Conservation (phyloP, 2,113 vertebrate species). For the Macquaria ambigua region DNA sequence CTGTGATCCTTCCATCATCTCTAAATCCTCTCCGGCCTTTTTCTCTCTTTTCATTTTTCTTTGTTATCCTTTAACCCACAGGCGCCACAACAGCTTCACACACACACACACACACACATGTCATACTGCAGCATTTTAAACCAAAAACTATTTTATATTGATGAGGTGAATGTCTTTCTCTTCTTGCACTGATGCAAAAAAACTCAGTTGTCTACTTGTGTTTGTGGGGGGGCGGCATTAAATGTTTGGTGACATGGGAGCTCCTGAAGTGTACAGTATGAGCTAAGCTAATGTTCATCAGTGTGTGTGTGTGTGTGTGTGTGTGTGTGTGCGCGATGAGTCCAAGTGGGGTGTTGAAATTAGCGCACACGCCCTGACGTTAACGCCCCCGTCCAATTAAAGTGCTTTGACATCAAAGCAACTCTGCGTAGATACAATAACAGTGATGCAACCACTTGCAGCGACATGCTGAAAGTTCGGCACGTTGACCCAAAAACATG, state of each 20-base stretch:
- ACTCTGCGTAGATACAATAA: slow-evolving; percentile 13
- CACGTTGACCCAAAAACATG: neutral
- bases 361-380: slow-evolving; percentile 23
- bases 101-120: slow-evolving; percentile 12
- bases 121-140: neutral
- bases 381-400: slow-evolving; percentile 41
- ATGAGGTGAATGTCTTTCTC: neutral
- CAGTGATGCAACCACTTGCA: slow-evolving; percentile 33
- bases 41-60: slow-evolving; percentile 20
- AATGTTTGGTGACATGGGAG: slow-evolving; percentile 28
- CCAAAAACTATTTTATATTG: slow-evolving; percentile 1
- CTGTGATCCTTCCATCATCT: slow-evolving; percentile 46
- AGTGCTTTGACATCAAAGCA: slow-evolving; percentile 35
- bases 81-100: slow-evolving; percentile 37
- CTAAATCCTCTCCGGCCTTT: slow-evolving; percentile 18
- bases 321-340: slow-evolving; percentile 1
- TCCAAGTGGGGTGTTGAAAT: slow-evolving; percentile 42
- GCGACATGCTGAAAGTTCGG: neutral
- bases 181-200: slow-evolving; percentile 25
- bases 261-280: slow-evolving; percentile 27
- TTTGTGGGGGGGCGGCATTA: slow-evolving; percentile 5
- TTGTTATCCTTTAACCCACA: slow-evolving; percentile 46
- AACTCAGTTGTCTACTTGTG: slow-evolving; percentile 31
- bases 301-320: neutral
- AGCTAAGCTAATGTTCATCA: slow-evolving; percentile 11